Base-by-base conservation (phyloP, 2,888 invertebrate species). In the Allophyes oxyacanthae region DNA sequence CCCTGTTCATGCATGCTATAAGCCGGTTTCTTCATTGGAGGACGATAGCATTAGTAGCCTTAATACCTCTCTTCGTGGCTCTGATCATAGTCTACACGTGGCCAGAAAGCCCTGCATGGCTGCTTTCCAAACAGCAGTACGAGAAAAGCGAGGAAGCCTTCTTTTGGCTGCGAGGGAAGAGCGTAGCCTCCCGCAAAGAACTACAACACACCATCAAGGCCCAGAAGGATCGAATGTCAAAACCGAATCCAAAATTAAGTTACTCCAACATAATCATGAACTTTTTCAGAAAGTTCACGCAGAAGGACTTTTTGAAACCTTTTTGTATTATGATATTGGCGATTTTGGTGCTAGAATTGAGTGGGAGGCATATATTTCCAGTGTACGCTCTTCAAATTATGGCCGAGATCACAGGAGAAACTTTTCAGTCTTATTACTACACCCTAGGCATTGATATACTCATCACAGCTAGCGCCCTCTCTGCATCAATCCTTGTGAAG, bases 141-240 rank as follows among this genome's bases (percentile, higher is more conserved):
- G 51, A 69, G 0, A 53, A 49, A 30, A 75, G 78, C 1, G 60
- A 67, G 25, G 46, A 33, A 25, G 41, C 64, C 0, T 94, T 95
- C 15, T 86, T 88, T 42, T 95, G 91, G 86, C 89, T 95, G 40
- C 83, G 95, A 60, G 95, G 95, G 0, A 71, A 79, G 0, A 57
- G 9, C 87, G 33, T 94, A 89, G 59, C 89, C 86, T 14, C 87
- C 82, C 13, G 71, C 77, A 5, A 82, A 84, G 20, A 89, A 60
- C 48, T 73, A 6, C 36, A 50, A 48, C 51, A 50, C 0, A 62
- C 71, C 0, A 42, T 75, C 4, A 61, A 57, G 44, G 64, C 71
- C 0, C 73, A 75, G 10, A 75, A 48, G 40, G 58, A 53, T 5
- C 44, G 50, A 26, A 11, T 44, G 28, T 48, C 51, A 4, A 53